Evolutionary conservation across 2,797 vertebrate genomes (phyloP).

Genomic region (Lophius americanus): DNA sequence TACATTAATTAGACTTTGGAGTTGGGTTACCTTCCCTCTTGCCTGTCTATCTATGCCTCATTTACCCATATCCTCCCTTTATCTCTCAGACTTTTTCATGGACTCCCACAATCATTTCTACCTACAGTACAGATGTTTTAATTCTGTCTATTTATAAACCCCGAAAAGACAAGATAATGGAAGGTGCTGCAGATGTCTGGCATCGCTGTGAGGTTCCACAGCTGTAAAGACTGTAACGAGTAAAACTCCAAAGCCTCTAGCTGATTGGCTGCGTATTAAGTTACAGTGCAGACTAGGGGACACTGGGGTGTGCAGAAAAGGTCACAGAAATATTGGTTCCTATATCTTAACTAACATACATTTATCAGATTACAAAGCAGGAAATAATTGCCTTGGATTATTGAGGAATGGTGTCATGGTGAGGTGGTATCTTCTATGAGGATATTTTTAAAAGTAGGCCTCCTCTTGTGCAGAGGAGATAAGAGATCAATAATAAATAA

Average conservation of each 20-base stretch:
- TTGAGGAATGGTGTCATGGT: too few relatives aligned
- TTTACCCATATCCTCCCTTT: conserved; percentile 41
- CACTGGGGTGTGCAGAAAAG: conserved; percentile 36
- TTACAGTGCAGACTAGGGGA: conserved; percentile 59
- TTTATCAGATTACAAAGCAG: too few relatives aligned
- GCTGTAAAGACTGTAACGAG: conserved; percentile 73
- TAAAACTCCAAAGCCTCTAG: conserved; percentile 46
- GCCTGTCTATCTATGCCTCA: conserved; percentile 30
- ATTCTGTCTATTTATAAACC: conserved; percentile 51
- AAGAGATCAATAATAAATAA: too few relatives aligned
- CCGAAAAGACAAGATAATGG: conserved; percentile 54
- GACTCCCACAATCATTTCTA: conserved; percentile 65
- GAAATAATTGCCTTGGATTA: too few relatives aligned
- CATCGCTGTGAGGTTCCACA: conserved; percentile 61
- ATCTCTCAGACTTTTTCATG: conserved; percentile 56
- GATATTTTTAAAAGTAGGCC: too few relatives aligned
- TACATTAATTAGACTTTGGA: not conserved
- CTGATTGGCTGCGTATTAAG: conserved; percentile 68
- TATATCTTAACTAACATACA: too few relatives aligned
- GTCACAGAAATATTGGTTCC: too few relatives aligned
- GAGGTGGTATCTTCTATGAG: too few relatives aligned
- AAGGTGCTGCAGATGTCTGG: conserved; percentile 75
- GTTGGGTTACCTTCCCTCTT: conserved; percentile 2
- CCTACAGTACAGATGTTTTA: conserved; percentile 62
- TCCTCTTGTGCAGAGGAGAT: too few relatives aligned